Evolutionary conservation across 2,888 invertebrate genomes (phyloP).

Genomic region (Dynastes tityus): DNA sequence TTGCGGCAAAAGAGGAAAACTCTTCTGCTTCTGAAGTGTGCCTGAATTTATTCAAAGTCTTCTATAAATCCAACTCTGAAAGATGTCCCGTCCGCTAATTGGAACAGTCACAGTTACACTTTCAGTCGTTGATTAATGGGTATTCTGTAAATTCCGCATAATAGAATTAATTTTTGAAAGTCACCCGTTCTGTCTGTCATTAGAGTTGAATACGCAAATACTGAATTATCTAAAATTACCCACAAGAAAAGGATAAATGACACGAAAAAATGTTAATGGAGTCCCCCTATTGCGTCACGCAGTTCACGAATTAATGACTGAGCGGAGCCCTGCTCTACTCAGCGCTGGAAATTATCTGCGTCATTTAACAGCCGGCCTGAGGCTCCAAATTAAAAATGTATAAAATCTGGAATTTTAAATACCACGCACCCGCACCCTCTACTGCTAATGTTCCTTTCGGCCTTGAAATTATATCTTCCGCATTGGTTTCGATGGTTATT

Average conservation of each 20-base stretch:
- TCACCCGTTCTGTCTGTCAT: slow-evolving; percentile 42
- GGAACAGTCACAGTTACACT: slow-evolving; percentile 44
- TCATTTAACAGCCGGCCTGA: slow-evolving; percentile 56
- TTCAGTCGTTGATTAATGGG: slow-evolving; percentile 38
- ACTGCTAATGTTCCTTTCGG: slow-evolving; percentile 41
- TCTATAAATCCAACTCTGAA: slow-evolving; percentile 36
- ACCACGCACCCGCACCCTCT: slow-evolving; percentile 33
- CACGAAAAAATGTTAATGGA: slow-evolving; percentile 67
- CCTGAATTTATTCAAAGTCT: slow-evolving; percentile 30
- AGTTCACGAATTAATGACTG: slow-evolving; percentile 63
- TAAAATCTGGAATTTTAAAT: slow-evolving; percentile 51
- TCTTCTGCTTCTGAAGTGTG: slow-evolving; percentile 9
- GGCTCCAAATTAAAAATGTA: slow-evolving; percentile 58
- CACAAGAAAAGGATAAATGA: slow-evolving; percentile 63
- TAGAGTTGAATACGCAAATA: slow-evolving; percentile 41
- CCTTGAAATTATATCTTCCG: slow-evolving; percentile 33
- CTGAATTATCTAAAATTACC: slow-evolving; percentile 48
- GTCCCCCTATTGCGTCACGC: slow-evolving; percentile 60
- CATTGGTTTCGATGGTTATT: slow-evolving; percentile 34
- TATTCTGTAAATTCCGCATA: slow-evolving; percentile 43
- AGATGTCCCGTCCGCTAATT: slow-evolving; percentile 31
- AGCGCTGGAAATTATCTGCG: slow-evolving; percentile 57
- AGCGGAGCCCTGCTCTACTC: slow-evolving; percentile 17
- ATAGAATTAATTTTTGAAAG: slow-evolving; percentile 45
- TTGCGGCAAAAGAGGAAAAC: not conserved